These are phyloP conservation scores for Drosophila murphyi DNA, from an alignment of 1,140 invertebrate genomes.

Conservation along the genomic window DNA sequence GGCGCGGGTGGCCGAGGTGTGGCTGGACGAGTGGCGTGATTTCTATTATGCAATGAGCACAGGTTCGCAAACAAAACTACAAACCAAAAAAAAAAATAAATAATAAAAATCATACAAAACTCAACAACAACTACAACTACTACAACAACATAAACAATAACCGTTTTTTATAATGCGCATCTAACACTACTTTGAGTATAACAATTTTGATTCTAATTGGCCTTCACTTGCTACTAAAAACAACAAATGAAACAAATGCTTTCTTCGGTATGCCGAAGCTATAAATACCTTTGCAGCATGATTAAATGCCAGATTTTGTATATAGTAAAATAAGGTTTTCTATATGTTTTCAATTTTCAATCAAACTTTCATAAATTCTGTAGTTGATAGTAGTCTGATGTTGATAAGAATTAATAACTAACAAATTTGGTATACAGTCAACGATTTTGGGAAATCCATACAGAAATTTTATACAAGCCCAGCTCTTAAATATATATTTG, in stretches of 20 bases:
- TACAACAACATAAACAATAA: slow-evolving; percentile 47
- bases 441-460: no score
- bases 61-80: slow-evolving; percentile 89
- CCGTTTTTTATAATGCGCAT: slow-evolving; percentile 70
- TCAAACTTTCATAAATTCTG: no score
- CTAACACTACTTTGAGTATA: slow-evolving; percentile 66
- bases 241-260: slow-evolving; percentile 18
- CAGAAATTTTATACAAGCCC: no score
- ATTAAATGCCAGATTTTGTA: neutral
- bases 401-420: no score
- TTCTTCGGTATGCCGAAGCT: slow-evolving; percentile 14
- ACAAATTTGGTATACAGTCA: no score
- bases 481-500: no score
- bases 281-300: slow-evolving; percentile 18
- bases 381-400: no score
- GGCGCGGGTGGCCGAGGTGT: slow-evolving; percentile 97
- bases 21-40: slow-evolving; percentile 99
- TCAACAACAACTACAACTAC: no score
- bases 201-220: slow-evolving; percentile 65
- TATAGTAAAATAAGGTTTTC: neutral
- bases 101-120: slow-evolving; percentile 49
- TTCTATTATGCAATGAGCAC: slow-evolving; percentile 99
- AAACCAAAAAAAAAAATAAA: slow-evolving; percentile 35
- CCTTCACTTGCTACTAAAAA: slow-evolving; percentile 63
- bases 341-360: no score